A percentile compares a stretch with the other conserved stretches of the same genome.
Evolutionary conservation across 2,797 vertebrate species (phyloP).

Genomic region (Cuculus canorus): DNA sequence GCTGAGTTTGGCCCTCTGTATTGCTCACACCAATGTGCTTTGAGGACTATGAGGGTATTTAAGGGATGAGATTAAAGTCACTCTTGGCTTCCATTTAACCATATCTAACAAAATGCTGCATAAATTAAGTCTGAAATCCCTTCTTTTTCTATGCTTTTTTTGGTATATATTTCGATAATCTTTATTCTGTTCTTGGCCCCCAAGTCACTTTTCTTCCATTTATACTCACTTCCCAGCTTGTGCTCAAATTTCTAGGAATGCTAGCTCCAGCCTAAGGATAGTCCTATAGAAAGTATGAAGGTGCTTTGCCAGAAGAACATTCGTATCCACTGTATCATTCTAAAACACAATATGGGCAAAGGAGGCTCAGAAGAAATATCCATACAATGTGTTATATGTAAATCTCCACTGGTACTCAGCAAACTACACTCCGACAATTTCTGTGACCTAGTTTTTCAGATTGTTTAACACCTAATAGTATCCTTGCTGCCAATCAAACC

Average conservation of each 20-base stretch:
- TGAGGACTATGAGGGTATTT: background rate
- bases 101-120: background rate
- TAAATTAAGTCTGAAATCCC: background rate
- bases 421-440: slow-evolving; percentile 52
- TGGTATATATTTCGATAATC: background rate
- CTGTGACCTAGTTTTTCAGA: slow-evolving; percentile 58
- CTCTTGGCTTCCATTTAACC: background rate
- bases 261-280: background rate
- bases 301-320: background rate
- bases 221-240: background rate
- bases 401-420: slow-evolving; percentile 35
- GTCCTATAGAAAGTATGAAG: background rate
- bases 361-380: slow-evolving; percentile 32
- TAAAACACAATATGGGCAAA: background rate
- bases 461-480: slow-evolving; percentile 30
- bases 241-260: background rate
- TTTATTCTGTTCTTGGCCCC: background rate
- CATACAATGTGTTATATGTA: background rate
- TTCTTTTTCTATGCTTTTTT: background rate
- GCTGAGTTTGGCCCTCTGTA: background rate
- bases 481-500: slow-evolving; percentile 60
- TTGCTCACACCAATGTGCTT: background rate
- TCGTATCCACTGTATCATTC: background rate
- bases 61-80: background rate
- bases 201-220: background rate